Evolutionary conservation across 2,113 vertebrate genomes (phyloP).

Genomic region (Orycteropus afer): DNA sequence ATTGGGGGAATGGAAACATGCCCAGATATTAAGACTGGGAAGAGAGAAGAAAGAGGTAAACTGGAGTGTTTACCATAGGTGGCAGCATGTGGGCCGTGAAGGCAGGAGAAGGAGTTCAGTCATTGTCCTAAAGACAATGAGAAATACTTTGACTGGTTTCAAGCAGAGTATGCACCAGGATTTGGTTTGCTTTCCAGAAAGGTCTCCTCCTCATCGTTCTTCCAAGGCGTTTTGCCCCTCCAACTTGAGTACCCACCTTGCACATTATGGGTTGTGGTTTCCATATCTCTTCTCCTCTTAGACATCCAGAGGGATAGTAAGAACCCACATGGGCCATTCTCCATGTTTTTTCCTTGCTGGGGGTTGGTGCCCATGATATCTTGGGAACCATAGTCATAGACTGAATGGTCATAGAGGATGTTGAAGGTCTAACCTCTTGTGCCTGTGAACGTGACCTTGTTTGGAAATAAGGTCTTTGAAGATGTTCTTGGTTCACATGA

Average conservation of each 20-base stretch:
- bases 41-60: neutral
- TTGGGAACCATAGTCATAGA: neutral
- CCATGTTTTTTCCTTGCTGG: fast-evolving
- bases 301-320: fast-evolving
- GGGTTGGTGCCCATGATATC: neutral
- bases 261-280: neutral
- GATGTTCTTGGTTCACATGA: no score
- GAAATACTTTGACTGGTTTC: neutral
- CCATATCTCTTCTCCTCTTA: neutral
- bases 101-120: neutral
- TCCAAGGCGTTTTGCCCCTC: neutral
- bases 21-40: neutral
- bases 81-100: neutral
- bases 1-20: neutral
- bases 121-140: neutral
- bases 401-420: no score
- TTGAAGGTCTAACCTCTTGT: no score
- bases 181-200: neutral
- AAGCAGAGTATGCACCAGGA: neutral
- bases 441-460: no score
- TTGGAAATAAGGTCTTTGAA: no score
- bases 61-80: neutral
- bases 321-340: fast-evolving
- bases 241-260: neutral
- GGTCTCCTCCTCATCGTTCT: neutral